A percentile compares a stretch with the other conserved stretches of the same genome.
Evolutionary conservation across 2,888 invertebrate species (phyloP).

Genomic region (Deilephila porcellus): DNA sequence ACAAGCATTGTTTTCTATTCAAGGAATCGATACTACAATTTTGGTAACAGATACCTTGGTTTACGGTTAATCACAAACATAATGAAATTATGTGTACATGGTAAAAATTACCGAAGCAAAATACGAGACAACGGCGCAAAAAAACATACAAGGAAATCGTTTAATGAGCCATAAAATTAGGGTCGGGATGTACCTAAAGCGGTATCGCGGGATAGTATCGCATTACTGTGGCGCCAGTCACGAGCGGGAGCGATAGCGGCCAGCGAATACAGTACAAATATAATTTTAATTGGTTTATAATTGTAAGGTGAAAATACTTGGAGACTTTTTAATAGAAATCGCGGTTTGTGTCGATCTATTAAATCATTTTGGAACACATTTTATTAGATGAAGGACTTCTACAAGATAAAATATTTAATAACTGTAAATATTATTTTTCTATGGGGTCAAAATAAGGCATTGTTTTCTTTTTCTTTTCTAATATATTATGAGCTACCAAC

Average conservation of each 20-base stretch:
- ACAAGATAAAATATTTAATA: too few species aligned
- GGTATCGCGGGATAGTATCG: slow-evolving; percentile 58
- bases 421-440: too few species aligned
- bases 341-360: too few species aligned
- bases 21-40: slow-evolving; percentile 43
- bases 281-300: background rate
- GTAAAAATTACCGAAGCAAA: slow-evolving; percentile 51
- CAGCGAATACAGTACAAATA: background rate
- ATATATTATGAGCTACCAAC: too few species aligned
- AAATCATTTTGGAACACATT: too few species aligned
- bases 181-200: slow-evolving; percentile 66
- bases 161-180: slow-evolving; percentile 82
- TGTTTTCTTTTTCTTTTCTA: too few species aligned
- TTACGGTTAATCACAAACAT: slow-evolving; percentile 62
- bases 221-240: slow-evolving; percentile 56
- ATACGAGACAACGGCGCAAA: slow-evolving; percentile 69
- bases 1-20: slow-evolving; percentile 22
- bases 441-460: too few species aligned
- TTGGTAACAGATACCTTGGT: slow-evolving; percentile 64
- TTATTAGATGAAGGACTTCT: too few species aligned
- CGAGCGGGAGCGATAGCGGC: slow-evolving; percentile 30
- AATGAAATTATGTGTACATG: slow-evolving; percentile 53
- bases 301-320: too few species aligned
- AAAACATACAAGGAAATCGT: slow-evolving; percentile 66
- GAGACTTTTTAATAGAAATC: too few species aligned